phyloP scores from a whole-genome alignment of 2,113 vertebrate species.

The Narcine bancroftii region DNA sequence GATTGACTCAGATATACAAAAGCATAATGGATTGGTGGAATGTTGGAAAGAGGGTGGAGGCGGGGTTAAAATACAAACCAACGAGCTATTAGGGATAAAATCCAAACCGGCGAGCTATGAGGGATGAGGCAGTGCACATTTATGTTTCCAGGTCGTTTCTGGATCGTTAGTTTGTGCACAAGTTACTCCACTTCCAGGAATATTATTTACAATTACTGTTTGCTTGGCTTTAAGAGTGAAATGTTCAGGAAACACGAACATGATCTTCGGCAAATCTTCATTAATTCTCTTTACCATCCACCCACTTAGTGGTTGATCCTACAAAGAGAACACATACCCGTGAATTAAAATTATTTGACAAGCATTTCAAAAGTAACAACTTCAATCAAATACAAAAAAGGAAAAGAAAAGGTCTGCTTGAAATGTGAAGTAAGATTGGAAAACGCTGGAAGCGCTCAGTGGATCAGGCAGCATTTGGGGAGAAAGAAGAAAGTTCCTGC shows the following conservation, averaged over 20 bases:
- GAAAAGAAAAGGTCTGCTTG: too few species aligned
- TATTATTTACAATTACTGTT: constrained; percentile 63
- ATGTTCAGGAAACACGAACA: constrained; percentile 60
- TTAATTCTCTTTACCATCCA: constrained; percentile 60
- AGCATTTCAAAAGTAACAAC: not conserved
- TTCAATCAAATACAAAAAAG: not conserved
- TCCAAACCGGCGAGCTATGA: too few species aligned
- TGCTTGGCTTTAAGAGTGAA: constrained; percentile 60
- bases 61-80: too few species aligned
- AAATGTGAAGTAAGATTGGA: too few species aligned
- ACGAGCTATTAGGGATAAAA: too few species aligned
- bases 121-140: too few species aligned
- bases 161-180: not conserved
- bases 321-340: constrained; percentile 14
- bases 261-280: constrained; percentile 48
- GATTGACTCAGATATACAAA: not conserved
- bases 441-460: too few species aligned
- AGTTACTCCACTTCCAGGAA: not conserved
- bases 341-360: not conserved
- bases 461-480: too few species aligned
- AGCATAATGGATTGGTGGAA: not conserved
- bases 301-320: constrained; percentile 66
- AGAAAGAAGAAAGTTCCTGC: too few species aligned
- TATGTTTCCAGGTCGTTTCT: not conserved
- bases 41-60: too few species aligned